These are phyloP conservation scores for Boloria euphrosyne DNA, from an alignment of 2,888 invertebrate species.

Conservation along the genomic window DNA sequence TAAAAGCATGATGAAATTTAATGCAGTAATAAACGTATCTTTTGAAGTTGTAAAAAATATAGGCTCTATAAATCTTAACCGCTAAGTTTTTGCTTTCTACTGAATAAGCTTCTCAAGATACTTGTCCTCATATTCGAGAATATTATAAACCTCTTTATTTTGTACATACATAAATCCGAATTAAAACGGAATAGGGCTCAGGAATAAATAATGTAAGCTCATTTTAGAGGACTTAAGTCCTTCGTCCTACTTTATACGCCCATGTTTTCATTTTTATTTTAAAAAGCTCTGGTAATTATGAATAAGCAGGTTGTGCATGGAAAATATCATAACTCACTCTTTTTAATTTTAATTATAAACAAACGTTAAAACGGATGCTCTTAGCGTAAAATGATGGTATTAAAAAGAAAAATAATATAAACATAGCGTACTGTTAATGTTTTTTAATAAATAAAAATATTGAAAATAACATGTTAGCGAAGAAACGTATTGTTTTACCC, in stretches of 20 bases:
- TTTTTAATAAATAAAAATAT: too few relatives aligned
- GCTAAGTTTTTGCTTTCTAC: background rate
- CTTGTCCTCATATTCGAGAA: conserved; percentile 51
- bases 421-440: too few relatives aligned
- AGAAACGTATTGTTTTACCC: too few relatives aligned
- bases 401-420: too few relatives aligned
- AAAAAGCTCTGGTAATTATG: conserved; percentile 73
- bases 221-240: conserved; percentile 77
- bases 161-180: conserved; percentile 78
- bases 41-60: too few relatives aligned
- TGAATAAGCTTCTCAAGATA: conserved; percentile 40
- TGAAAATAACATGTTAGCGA: too few relatives aligned
- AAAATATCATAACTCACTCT: conserved; percentile 48
- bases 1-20: too few relatives aligned
- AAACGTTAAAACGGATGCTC: background rate
- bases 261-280: conserved; percentile 69
- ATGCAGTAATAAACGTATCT: too few relatives aligned
- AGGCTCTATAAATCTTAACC: background rate
- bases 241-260: conserved; percentile 62
- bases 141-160: conserved; percentile 68
- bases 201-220: conserved; percentile 74
- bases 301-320: conserved; percentile 60
- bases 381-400: too few relatives aligned
- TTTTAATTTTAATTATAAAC: conserved; percentile 39
- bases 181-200: conserved; percentile 72